Conservation (phyloP, 2,113 vertebrate species). For the Rhadina sibilatrix region DNA sequence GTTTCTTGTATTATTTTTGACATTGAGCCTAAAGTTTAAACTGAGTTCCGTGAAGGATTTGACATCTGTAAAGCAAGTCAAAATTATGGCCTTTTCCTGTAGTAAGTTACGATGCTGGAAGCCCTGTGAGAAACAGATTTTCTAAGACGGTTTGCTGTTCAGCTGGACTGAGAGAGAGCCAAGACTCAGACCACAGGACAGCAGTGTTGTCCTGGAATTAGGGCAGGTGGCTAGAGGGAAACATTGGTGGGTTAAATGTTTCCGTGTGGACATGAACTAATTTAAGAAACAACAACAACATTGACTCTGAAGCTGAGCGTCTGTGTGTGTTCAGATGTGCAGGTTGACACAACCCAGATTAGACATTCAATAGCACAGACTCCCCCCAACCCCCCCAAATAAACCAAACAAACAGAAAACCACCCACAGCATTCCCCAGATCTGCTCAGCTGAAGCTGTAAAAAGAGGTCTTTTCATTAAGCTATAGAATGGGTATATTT, state of each 20-base stretch:
- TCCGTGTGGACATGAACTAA: background rate
- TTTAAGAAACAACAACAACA: background rate
- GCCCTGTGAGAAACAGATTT: constrained; percentile 3
- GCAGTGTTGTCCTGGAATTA: background rate
- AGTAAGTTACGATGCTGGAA: background rate
- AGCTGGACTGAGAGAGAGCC: background rate
- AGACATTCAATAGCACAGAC: background rate
- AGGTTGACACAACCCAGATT: background rate
- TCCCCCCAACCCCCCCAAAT: background rate
- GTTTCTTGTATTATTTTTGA: constrained; percentile 53
- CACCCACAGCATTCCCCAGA: background rate
- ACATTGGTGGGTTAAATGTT: background rate
- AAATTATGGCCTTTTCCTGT: constrained; percentile 35
- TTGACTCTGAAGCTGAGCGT: background rate
- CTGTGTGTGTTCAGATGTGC: background rate
- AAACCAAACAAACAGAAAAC: background rate
- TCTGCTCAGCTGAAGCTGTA: background rate
- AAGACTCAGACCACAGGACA: background rate
- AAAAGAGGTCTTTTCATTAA: background rate
- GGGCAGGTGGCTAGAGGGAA: background rate
- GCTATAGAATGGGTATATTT: background rate
- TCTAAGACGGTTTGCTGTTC: constrained; percentile 18
- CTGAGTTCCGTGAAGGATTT: background rate
- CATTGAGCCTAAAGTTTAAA: constrained; percentile 42
- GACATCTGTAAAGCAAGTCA: constrained; percentile 27